Conservation (phyloP, 2,113 vertebrate species). For the Lepus europaeus region DNA sequence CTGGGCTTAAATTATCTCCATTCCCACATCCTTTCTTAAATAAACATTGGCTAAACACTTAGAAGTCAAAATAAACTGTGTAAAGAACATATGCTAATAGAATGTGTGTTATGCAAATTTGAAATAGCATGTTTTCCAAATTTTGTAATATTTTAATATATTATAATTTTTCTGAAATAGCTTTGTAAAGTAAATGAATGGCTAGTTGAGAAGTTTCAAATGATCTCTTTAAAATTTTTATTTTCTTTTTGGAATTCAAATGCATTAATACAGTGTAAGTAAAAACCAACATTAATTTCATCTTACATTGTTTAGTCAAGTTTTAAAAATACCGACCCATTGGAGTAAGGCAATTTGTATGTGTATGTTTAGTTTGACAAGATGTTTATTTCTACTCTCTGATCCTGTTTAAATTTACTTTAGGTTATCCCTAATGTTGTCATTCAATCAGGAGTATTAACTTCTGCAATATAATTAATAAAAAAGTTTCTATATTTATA, state of each 20-base stretch:
- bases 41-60: background rate
- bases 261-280: background rate
- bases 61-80: background rate
- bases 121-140: background rate
- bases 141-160: slow-evolving; percentile 18
- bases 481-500: background rate
- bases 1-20: background rate
- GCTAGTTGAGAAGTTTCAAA: background rate
- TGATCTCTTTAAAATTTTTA: background rate
- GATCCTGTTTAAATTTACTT: slow-evolving; percentile 42
- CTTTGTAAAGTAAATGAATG: background rate
- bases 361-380: background rate
- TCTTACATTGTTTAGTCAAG: background rate
- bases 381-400: background rate
- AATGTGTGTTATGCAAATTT: background rate
- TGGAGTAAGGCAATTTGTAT: background rate
- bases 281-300: background rate
- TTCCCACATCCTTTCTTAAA: background rate
- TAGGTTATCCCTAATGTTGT: background rate
- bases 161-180: slow-evolving; percentile 25
- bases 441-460: background rate
- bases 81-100: background rate
- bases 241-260: background rate
- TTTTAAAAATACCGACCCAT: background rate
- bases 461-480: background rate